Evolutionary conservation across 2,797 vertebrate genomes (phyloP).

Genomic region (Rhynchonycteris naso): DNA sequence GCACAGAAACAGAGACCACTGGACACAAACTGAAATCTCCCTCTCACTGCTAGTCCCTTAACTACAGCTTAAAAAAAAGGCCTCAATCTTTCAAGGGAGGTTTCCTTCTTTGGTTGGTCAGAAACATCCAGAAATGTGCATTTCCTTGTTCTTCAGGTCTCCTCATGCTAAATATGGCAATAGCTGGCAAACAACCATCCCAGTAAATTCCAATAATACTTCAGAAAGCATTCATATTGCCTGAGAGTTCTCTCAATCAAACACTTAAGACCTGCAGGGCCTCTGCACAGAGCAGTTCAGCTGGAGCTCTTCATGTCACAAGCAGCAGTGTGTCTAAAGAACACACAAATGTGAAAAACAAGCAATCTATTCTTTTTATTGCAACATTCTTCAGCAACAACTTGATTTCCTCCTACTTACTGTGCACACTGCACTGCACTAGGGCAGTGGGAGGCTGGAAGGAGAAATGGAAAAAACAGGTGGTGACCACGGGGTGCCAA

Average conservation of each 20-base stretch:
- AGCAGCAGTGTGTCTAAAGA: slow-evolving; percentile 66
- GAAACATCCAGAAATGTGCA: slow-evolving; percentile 39
- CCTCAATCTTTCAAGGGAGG: slow-evolving; percentile 42
- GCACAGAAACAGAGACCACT: slow-evolving; percentile 39
- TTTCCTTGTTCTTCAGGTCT: slow-evolving; percentile 68
- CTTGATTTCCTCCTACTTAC: slow-evolving; percentile 64
- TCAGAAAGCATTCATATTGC: slow-evolving; percentile 72
- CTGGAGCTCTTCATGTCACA: slow-evolving; percentile 54
- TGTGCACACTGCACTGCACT: slow-evolving; percentile 31
- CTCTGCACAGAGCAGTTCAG: slow-evolving; percentile 25
- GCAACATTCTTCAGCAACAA: slow-evolving; percentile 75
- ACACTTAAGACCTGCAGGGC: slow-evolving; percentile 38
- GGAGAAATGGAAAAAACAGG: slow-evolving; percentile 67
- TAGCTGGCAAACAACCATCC: slow-evolving; percentile 72
- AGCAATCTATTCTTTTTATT: slow-evolving; percentile 63
- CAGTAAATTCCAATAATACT: slow-evolving; percentile 76
- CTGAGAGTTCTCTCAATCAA: slow-evolving; percentile 70
- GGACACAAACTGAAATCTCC: slow-evolving; percentile 2
- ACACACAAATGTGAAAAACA: slow-evolving; percentile 40
- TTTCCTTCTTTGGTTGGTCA: slow-evolving; percentile 70
- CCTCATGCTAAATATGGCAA: slow-evolving; percentile 74
- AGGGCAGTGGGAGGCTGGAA: slow-evolving; percentile 30
- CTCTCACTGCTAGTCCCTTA: slow-evolving; percentile 19
- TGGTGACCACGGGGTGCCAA: slow-evolving; percentile 63
- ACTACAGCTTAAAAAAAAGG: background rate